Evolutionary conservation across 1,140 invertebrate species (phyloP).

Genomic region (Neotoxoptera formosana): DNA sequence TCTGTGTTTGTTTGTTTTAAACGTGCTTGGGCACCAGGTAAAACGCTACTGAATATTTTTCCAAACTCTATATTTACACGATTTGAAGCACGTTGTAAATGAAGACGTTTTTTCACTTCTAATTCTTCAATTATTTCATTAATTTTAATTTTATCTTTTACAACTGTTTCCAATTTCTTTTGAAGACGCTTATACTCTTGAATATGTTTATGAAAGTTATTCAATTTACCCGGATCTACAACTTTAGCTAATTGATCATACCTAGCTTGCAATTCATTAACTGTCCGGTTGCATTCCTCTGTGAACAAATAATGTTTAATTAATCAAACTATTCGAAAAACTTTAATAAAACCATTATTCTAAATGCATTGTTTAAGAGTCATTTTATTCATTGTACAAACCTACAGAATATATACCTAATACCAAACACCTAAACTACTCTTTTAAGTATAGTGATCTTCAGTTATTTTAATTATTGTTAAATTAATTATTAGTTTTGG

Average conservation of each 20-base stretch:
- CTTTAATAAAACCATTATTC: not conserved
- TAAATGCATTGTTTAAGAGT: not conserved
- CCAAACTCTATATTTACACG: slow-evolving; percentile 91
- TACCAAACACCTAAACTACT: not conserved
- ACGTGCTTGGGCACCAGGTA: slow-evolving; percentile 89
- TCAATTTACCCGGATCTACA: slow-evolving; percentile 49
- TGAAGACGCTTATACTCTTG: slow-evolving; percentile 33
- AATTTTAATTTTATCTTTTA: slow-evolving; percentile 81
- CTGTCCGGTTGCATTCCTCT: slow-evolving; percentile 16
- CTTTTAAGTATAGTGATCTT: not conserved
- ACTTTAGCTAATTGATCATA: slow-evolving; percentile 62
- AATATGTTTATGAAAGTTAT: slow-evolving; percentile 52
- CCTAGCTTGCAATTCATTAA: slow-evolving; percentile 60
- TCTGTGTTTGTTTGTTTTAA: slow-evolving; percentile 79
- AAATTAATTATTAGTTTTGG: not conserved
- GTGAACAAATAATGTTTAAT: slow-evolving; percentile 35
- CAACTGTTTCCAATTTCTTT: slow-evolving; percentile 29
- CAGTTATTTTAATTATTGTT: not conserved
- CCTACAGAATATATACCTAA: not conserved
- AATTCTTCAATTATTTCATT: slow-evolving; percentile 83
- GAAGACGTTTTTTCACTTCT: slow-evolving; percentile 88
- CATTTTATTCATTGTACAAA: not conserved
- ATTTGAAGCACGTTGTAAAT: slow-evolving; percentile 81
- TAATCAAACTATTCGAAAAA: not conserved
- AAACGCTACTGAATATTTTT: slow-evolving; percentile 91